These are phyloP conservation scores for Antitype chi DNA, from an alignment of 2,888 invertebrate genomes.

Conservation along the genomic window DNA sequence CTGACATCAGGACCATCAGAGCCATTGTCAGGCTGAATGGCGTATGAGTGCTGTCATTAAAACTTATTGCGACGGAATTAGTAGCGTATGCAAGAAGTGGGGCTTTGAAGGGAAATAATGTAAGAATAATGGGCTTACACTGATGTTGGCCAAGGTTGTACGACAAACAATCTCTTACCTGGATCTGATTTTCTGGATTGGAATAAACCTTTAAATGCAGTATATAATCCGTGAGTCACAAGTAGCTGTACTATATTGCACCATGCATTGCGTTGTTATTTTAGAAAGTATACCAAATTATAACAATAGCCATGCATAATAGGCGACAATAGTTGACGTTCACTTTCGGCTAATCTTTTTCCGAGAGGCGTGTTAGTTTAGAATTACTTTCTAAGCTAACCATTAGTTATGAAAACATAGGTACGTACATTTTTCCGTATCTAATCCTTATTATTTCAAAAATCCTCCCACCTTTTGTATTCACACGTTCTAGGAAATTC, in stretches of 20 bases:
- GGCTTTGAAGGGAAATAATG: background rate
- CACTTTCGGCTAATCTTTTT: background rate
- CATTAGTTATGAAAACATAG: background rate
- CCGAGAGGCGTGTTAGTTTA: background rate
- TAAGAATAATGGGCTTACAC: background rate
- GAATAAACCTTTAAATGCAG: no score
- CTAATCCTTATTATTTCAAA: background rate
- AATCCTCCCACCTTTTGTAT: background rate
- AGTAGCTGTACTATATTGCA: background rate
- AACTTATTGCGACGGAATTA: slow-evolving; percentile 47
- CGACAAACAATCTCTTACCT: background rate
- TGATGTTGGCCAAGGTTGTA: background rate
- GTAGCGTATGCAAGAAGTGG: slow-evolving; percentile 6
- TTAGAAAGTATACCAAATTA: background rate
- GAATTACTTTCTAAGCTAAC: no score
- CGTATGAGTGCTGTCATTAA: slow-evolving; percentile 35
- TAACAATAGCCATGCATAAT: background rate
- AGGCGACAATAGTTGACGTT: background rate
- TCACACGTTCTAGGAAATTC: slow-evolving; percentile 27
- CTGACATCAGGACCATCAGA: slow-evolving; percentile 40
- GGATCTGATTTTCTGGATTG: background rate
- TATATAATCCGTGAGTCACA: background rate
- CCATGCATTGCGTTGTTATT: background rate
- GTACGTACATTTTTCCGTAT: background rate
- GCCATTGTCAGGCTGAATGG: slow-evolving; percentile 44